Evolutionary conservation across 2,797 vertebrate species (phyloP).

Genomic region (Crenuchus spilurus): DNA sequence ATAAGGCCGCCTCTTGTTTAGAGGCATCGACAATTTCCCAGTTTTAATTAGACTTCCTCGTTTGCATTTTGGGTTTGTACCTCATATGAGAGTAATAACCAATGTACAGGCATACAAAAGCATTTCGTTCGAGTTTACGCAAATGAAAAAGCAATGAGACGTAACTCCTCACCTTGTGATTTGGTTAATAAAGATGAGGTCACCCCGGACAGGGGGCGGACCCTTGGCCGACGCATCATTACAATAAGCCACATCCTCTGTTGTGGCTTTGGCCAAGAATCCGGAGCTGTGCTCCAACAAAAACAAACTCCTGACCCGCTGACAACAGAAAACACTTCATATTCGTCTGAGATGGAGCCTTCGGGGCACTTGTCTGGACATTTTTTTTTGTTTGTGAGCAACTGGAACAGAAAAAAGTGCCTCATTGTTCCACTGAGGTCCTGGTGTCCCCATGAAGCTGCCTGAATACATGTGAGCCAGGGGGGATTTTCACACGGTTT

Average conservation of each 20-base stretch:
- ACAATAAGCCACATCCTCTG: constrained; percentile 74
- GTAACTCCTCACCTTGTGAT: constrained; percentile 29
- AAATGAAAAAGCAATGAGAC: constrained; percentile 20
- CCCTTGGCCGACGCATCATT: constrained; percentile 56
- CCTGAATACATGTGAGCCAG: constrained; percentile 68
- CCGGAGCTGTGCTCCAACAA: constrained; percentile 58
- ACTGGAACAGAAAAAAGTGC: constrained; percentile 25
- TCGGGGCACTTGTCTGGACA: constrained; percentile 52
- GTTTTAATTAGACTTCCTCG: constrained; percentile 33
- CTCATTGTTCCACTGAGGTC: constrained; percentile 49
- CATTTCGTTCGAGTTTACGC: not conserved
- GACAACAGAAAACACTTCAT: constrained; percentile 17
- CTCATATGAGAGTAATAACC: constrained; percentile 13
- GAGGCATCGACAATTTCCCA: not conserved
- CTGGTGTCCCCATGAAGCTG: constrained; percentile 49
- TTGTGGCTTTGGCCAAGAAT: constrained; percentile 56
- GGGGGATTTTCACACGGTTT: constrained; percentile 77
- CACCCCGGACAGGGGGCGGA: constrained; percentile 27
- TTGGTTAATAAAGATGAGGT: constrained; percentile 57
- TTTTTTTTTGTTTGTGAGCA: constrained; percentile 39
- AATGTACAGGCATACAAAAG: not conserved
- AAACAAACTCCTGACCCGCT: constrained; percentile 53
- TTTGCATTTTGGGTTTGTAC: constrained; percentile 11
- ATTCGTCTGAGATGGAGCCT: constrained; percentile 38
- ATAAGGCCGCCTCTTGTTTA: not conserved